These are phyloP conservation scores for Atta cephalotes DNA, from an alignment of 1,140 invertebrate genomes.

Conservation along the genomic window DNA sequence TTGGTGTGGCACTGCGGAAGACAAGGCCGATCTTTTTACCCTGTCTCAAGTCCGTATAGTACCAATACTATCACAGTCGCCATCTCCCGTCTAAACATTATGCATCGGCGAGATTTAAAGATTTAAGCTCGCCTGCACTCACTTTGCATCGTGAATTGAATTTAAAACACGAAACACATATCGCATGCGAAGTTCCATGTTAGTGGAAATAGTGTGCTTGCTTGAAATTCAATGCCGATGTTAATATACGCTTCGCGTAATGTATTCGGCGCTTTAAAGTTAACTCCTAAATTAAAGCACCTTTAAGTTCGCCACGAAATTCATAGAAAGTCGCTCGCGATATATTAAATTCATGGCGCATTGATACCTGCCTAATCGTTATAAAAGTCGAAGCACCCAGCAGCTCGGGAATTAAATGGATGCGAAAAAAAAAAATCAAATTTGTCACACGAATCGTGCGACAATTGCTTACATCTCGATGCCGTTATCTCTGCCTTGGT, in stretches of 20 bases:
- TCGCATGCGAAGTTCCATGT: conserved; percentile 35
- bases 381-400: conserved; percentile 26
- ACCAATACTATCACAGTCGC: not conserved
- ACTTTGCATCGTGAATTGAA: conserved; percentile 52
- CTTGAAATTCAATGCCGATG: conserved; percentile 56
- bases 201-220: conserved; percentile 35
- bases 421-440: conserved; percentile 41
- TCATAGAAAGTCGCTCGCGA: conserved; percentile 38
- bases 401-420: conserved; percentile 25
- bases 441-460: conserved; percentile 30
- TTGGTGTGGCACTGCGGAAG: not conserved
- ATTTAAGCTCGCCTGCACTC: conserved; percentile 29
- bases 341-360: conserved; percentile 58
- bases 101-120: conserved; percentile 50
- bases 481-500: not conserved
- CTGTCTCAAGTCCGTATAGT: not conserved
- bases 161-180: conserved; percentile 53
- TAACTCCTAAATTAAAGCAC: conserved; percentile 64
- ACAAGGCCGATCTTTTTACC: conserved; percentile 22
- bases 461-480: conserved; percentile 15
- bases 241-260: conserved; percentile 60
- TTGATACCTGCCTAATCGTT: conserved; percentile 11
- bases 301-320: conserved; percentile 61
- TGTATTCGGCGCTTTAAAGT: conserved; percentile 59
- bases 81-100: conserved; percentile 33